These are phyloP conservation scores for Myotis daubentonii DNA, from an alignment of 2,797 vertebrate species.

Conservation along the genomic window DNA sequence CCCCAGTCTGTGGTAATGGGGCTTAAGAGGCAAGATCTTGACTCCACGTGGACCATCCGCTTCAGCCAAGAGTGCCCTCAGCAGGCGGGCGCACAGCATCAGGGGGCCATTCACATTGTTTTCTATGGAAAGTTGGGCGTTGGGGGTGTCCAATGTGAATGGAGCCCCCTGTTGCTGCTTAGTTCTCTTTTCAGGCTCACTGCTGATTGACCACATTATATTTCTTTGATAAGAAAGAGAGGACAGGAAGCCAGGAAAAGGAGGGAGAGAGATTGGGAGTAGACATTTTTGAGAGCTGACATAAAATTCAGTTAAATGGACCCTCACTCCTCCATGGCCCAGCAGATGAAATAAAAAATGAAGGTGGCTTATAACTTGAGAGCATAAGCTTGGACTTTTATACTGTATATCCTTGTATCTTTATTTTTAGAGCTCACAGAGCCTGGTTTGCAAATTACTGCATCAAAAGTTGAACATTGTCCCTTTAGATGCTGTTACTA, in stretches of 20 bases:
- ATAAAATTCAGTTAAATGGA: neutral
- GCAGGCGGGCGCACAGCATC: accelerated
- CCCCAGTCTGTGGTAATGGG: neutral
- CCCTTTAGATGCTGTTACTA: neutral
- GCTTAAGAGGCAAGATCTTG: conserved; percentile 21
- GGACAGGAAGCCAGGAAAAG: neutral
- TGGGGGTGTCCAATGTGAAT: neutral
- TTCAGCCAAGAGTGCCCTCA: neutral
- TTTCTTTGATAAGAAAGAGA: conserved; percentile 52
- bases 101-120: neutral
- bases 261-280: neutral
- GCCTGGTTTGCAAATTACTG: neutral
- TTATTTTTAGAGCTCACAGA: neutral
- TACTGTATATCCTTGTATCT: neutral
- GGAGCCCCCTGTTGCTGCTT: neutral
- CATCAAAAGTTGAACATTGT: neutral
- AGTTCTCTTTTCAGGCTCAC: neutral
- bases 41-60: neutral
- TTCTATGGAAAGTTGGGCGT: neutral
- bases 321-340: neutral
- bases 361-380: neutral
- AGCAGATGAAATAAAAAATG: neutral
- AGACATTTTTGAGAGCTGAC: conserved; percentile 15
- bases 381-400: neutral
- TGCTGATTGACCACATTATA: conserved; percentile 34